phyloP scores from a whole-genome alignment of 2,113 vertebrate species.

The Cynoglossus semilaevis region DNA sequence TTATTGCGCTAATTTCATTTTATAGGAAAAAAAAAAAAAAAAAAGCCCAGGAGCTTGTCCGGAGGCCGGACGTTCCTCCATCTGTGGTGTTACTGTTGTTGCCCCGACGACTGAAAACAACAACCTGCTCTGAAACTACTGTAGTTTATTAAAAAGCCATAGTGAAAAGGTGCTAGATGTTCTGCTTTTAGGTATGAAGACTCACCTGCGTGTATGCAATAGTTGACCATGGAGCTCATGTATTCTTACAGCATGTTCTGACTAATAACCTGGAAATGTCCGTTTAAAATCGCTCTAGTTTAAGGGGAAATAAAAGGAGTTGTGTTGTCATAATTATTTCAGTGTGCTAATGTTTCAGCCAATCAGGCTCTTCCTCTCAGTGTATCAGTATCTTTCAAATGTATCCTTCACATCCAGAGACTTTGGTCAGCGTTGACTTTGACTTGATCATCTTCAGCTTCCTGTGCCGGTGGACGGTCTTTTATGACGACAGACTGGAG shows the following conservation, averaged over 20 bases:
- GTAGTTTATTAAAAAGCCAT: conserved; percentile 81
- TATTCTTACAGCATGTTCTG: conserved; percentile 79
- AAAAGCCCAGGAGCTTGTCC: conserved; percentile 49
- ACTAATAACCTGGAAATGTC: conserved; percentile 72
- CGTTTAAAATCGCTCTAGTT: conserved; percentile 72
- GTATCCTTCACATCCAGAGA: conserved; percentile 73
- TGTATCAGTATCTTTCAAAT: conserved; percentile 75
- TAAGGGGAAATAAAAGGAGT: conserved; percentile 40
- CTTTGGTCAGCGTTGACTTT: conserved; percentile 66
- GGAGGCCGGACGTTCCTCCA: conserved; percentile 64
- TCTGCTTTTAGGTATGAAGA: conserved; percentile 80
- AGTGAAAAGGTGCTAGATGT: conserved; percentile 84
- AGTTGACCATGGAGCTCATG: conserved; percentile 78
- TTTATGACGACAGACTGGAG: conserved; percentile 78
- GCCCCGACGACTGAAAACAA: conserved; percentile 76
- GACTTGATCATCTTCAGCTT: conserved; percentile 54
- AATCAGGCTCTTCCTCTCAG: conserved; percentile 68
- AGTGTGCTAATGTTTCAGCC: conserved; percentile 72
- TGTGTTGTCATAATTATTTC: conserved; percentile 74
- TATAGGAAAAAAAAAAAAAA: conserved; percentile 50
- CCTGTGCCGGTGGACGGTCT: too few relatives aligned
- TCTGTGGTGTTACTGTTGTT: conserved; percentile 75
- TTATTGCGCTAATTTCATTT: conserved; percentile 77
- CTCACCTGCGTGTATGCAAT: conserved; percentile 81
- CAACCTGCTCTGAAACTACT: conserved; percentile 78